Evolutionary conservation across 1,140 invertebrate species (phyloP).

Genomic region (Drosophila jambulina): DNA sequence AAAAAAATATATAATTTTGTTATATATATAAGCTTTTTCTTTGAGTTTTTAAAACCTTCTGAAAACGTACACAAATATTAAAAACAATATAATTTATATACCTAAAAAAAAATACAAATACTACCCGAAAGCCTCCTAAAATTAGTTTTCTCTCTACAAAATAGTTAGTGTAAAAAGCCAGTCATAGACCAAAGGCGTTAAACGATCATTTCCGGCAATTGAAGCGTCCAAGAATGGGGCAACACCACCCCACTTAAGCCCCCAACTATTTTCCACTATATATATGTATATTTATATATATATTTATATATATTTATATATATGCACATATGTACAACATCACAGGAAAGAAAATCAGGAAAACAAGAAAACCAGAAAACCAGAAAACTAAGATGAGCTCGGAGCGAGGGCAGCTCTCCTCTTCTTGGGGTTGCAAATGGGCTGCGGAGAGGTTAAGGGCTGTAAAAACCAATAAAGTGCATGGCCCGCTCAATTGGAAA

Average conservation of each 20-base stretch:
- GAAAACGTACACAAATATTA: background rate
- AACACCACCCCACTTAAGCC: slow-evolving; percentile 2
- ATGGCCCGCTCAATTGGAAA: slow-evolving; percentile 63
- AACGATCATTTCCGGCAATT: slow-evolving; percentile 47
- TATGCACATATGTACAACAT: background rate
- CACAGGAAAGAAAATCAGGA: slow-evolving; percentile 6
- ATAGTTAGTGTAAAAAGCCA: background rate
- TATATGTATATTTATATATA: background rate
- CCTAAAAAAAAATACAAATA: background rate
- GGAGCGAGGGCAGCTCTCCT: background rate
- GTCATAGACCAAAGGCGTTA: slow-evolving; percentile 21
- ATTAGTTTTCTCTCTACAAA: background rate
- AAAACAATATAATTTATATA: background rate
- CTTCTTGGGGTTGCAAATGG: background rate
- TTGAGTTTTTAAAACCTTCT: no score
- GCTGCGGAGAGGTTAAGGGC: slow-evolving; percentile 23
- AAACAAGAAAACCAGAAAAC: background rate
- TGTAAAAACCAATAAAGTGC: slow-evolving; percentile 74
- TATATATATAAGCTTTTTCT: no score
- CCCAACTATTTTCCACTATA: background rate
- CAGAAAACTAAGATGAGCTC: slow-evolving; percentile 12
- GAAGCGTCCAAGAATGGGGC: slow-evolving; percentile 5
- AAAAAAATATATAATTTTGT: no score
- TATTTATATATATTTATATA: background rate
- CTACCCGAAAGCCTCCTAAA: background rate